These are phyloP conservation scores for Tetanocera ferruginea DNA, from an alignment of 2,888 invertebrate genomes.

Conservation along the genomic window DNA sequence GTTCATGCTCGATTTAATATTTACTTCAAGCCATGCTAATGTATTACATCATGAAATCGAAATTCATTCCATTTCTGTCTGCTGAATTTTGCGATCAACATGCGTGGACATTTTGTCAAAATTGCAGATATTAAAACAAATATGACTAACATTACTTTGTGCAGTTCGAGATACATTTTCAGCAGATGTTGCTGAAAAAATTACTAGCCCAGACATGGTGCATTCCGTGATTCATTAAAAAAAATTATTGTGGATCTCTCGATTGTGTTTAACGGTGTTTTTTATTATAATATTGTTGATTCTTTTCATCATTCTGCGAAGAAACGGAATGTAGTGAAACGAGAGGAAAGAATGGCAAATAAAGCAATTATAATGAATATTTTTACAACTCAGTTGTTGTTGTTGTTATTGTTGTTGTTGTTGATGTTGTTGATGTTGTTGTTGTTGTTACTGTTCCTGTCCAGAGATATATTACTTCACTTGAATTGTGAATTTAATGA, in stretches of 20 bases:
- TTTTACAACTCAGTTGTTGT: not conserved
- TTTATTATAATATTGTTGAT: not conserved
- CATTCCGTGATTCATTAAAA: no score
- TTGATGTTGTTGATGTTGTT: no score
- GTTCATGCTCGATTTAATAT: no score
- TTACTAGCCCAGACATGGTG: no score
- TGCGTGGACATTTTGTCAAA: not conserved
- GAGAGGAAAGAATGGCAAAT: constrained; percentile 22
- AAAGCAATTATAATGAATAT: constrained; percentile 38
- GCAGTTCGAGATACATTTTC: not conserved
- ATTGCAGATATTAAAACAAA: not conserved
- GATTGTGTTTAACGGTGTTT: not conserved
- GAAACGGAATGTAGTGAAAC: not conserved
- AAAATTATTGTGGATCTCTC: no score
- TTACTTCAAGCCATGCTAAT: no score
- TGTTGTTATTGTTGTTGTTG: no score
- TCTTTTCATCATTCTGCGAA: not conserved
- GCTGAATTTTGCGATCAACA: no score
- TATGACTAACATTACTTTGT: not conserved
- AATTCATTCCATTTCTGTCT: no score
- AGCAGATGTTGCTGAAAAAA: constrained; percentile 27
- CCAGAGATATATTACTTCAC: not conserved
- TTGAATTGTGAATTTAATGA: constrained; percentile 36
- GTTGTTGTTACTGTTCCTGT: no score
- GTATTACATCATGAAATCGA: no score